Evolutionary conservation across 2,113 vertebrate species (phyloP).

Genomic region (Oryzias woworae): DNA sequence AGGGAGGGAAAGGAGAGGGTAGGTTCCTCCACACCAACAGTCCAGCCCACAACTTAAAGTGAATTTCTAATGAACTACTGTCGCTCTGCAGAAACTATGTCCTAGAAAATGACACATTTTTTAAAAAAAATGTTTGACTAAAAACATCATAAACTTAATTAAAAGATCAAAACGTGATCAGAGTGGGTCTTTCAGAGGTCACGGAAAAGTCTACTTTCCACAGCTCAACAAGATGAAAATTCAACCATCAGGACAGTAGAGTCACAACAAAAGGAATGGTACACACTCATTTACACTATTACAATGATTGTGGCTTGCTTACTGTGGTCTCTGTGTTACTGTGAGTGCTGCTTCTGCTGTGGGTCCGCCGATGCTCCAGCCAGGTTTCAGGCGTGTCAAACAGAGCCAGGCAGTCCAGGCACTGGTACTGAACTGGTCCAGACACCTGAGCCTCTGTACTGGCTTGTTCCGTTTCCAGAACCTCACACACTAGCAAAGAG

Average conservation of each 20-base stretch:
- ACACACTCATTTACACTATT: neutral
- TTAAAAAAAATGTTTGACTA: no score
- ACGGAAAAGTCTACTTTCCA: no score
- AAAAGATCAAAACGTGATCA: no score
- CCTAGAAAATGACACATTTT: no score
- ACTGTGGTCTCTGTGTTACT: conserved; percentile 68
- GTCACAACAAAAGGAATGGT: neutral
- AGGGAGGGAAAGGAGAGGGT: no score
- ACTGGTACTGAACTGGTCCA: conserved; percentile 87
- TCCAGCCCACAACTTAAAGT: no score
- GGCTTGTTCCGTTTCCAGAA: conserved; percentile 57
- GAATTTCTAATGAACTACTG: no score
- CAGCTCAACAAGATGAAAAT: no score
- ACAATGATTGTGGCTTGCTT: conserved; percentile 7
- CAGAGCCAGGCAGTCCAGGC: conserved; percentile 85
- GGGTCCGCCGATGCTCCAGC: conserved; percentile 83
- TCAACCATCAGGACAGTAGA: neutral
- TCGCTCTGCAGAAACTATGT: no score
- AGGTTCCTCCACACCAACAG: no score
- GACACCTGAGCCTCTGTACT: conserved; percentile 30
- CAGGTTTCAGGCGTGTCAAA: conserved; percentile 84
- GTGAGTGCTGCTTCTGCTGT: conserved; percentile 78
- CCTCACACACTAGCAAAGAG: conserved; percentile 70
- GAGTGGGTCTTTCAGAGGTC: no score
- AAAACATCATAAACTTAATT: no score